phyloP scores from a whole-genome alignment of 2,888 invertebrate genomes.

The Epicampocera succincta region DNA sequence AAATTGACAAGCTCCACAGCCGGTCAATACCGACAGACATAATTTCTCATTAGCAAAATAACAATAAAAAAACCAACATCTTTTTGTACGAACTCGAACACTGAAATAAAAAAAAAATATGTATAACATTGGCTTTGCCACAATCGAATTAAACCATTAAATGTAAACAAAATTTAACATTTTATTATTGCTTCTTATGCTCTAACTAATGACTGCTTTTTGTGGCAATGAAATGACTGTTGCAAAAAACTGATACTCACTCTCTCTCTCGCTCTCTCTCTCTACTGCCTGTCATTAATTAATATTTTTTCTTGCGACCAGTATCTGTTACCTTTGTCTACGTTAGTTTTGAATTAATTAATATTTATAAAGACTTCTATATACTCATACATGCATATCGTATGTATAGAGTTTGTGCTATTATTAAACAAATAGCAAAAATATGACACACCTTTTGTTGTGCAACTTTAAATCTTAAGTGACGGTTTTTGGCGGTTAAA shows the following conservation, averaged over 20 bases:
- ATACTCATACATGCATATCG: background rate
- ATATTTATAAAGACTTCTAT: background rate
- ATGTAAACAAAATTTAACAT: background rate
- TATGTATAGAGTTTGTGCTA: background rate
- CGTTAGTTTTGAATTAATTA: background rate
- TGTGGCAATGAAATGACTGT: background rate
- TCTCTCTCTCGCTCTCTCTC: background rate
- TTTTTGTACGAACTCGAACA: background rate
- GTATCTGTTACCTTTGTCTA: constrained; percentile 10
- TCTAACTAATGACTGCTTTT: background rate
- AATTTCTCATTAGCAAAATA: constrained; percentile 7
- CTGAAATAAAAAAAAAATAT: no score
- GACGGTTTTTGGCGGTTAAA: constrained; percentile 60
- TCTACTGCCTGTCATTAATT: constrained; percentile 1
- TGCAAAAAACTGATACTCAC: no score
- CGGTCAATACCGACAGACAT: background rate
- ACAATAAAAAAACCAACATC: background rate
- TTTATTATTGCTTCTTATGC: background rate
- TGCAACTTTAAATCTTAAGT: constrained; percentile 49
- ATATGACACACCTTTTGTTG: constrained; percentile 60
- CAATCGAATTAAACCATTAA: no score
- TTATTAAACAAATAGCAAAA: background rate
- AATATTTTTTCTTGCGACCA: constrained; percentile 9
- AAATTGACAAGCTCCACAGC: constrained; percentile 1
- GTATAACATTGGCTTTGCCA: no score